A percentile compares a stretch with the other conserved stretches of the same genome.
Evolutionary conservation across 1,140 invertebrate species (phyloP).

Genomic region (Laupala kohalensis): DNA sequence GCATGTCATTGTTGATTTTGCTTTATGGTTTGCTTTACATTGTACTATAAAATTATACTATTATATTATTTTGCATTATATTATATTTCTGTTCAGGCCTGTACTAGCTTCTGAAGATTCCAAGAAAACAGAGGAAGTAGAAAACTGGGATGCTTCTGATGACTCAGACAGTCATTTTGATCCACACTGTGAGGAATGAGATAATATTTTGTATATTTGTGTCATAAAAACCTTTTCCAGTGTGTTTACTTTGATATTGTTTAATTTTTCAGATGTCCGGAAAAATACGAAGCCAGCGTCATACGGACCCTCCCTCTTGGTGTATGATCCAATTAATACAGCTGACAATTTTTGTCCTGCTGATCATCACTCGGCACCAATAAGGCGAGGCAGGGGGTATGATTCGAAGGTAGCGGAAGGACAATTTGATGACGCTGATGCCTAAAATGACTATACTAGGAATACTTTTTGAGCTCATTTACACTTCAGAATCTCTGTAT

Average conservation of each 20-base stretch:
- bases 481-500: too few relatives aligned
- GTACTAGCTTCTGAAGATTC: not conserved
- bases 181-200: not conserved
- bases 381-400: not conserved
- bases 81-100: too few relatives aligned
- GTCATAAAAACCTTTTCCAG: not conserved
- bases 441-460: not conserved
- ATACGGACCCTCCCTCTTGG: not conserved
- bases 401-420: not conserved
- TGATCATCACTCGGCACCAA: not conserved
- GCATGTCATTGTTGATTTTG: too few relatives aligned
- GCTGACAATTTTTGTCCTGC: not conserved
- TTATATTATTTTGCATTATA: too few relatives aligned
- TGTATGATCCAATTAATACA: not conserved
- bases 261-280: not conserved
- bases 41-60: too few relatives aligned
- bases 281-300: not conserved
- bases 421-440: not conserved
- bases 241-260: too few relatives aligned
- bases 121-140: not conserved
- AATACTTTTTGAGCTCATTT: too few relatives aligned
- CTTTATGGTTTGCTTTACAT: too few relatives aligned
- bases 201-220: not conserved
- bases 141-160: not conserved
- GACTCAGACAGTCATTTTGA: not conserved